Evolutionary conservation across 92 coral and sea anemone genomes (phyloP).

Genomic region (Porites evermanni): DNA sequence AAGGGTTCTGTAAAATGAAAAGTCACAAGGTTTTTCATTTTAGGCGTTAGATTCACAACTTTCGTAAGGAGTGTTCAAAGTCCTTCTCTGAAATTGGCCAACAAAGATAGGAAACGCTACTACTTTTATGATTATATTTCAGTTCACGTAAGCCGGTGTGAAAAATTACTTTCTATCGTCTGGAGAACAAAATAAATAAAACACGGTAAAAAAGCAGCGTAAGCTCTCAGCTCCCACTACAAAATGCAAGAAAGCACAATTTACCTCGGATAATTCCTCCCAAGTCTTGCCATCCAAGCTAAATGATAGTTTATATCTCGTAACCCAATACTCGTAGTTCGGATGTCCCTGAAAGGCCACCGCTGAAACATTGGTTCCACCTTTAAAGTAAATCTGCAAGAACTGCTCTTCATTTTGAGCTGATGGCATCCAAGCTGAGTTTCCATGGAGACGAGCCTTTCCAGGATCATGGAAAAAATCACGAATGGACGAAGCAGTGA

Average conservation of each 20-base stretch:
- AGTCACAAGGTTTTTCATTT: too few relatives aligned
- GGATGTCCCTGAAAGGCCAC: slow-evolving; percentile 89
- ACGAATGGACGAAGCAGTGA: slow-evolving; percentile 82
- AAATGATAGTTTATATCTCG: slow-evolving; percentile 65
- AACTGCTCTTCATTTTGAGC: slow-evolving; percentile 67
- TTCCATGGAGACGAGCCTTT: slow-evolving; percentile 88
- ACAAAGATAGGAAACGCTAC: too few relatives aligned
- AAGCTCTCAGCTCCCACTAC: too few relatives aligned
- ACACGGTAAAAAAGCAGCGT: too few relatives aligned
- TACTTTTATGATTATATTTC: too few relatives aligned
- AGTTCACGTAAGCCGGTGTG: too few relatives aligned
- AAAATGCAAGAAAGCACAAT: not conserved
- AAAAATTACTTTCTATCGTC: too few relatives aligned
- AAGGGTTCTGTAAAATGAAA: not conserved
- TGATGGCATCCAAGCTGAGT: slow-evolving; percentile 87
- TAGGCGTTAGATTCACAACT: too few relatives aligned
- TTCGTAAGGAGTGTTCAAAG: too few relatives aligned
- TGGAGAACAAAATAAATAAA: too few relatives aligned
- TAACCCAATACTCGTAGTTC: slow-evolving; percentile 72
- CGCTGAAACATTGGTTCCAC: slow-evolving; percentile 73
- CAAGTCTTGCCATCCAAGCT: slow-evolving; percentile 77
- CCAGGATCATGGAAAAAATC: slow-evolving; percentile 73
- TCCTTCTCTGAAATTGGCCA: too few relatives aligned
- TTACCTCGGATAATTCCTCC: slow-evolving; percentile 71
- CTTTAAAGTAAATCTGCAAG: slow-evolving; percentile 77